Base-by-base conservation (phyloP, 2,888 invertebrate genomes). In the Furcula furcula region DNA sequence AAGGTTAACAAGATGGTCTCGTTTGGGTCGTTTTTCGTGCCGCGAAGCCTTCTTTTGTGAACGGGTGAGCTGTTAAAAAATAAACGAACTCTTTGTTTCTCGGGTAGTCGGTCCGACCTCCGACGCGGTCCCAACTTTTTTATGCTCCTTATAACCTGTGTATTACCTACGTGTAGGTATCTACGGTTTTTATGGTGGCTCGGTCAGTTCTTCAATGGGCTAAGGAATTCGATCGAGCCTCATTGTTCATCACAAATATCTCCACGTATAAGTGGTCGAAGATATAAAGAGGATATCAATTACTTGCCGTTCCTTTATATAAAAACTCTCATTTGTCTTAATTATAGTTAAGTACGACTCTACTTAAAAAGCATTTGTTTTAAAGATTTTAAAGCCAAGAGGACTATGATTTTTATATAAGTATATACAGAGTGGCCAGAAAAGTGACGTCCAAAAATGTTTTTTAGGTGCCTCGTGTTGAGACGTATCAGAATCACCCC, bases 41-140 rank as follows among this genome's bases (percentile, higher is more conserved):
- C 78, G 80, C 78, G 79, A 76, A 73, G 79, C 78, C 78, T 80
- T 79, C 85, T 84, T 85, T 87, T 87, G 85, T 87, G 82, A 82
- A 84, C 83, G 79, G 71, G 81, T 82, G 79, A 87, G 88, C 88
- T 88, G 88, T 88, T 88, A 88, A 88, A 88, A 88, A 88, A 88
- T 88, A 88, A 88, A 87, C 81, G 83, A 87, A 79, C 70, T 81
- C 86, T 87, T 88, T 88, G 88, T 87, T 88, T 87, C 87, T 88
- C 85, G 85, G 83, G 85, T 84, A 86, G 87, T 84, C 86, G 75
- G 73, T 62, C 80, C 87, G 88, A 87, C 87, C 87, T 87, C 87
- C 87, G 85, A 76, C 80, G 87, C 83, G 83, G 83, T 78, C 84
- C 80, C 81, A 76, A 75, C 77, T 84, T 88, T 87, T 88, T 87